Conservation (phyloP, 2,113 vertebrate species). For the Pelodiscus sinensis region DNA sequence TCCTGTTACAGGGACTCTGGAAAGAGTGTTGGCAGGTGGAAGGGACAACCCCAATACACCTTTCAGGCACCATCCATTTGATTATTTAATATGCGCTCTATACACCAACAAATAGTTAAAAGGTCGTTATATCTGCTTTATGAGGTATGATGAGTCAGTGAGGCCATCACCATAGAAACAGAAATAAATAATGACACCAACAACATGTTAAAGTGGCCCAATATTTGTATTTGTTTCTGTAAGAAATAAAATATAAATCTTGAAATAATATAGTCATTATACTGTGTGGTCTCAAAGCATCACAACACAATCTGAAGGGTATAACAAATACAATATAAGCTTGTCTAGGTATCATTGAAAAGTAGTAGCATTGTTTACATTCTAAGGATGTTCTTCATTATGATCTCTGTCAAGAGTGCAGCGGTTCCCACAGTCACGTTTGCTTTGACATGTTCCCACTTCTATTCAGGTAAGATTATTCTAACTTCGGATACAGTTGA, state of each 20-base stretch:
- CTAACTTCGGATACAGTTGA: background rate
- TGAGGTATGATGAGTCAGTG: background rate
- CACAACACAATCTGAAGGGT: background rate
- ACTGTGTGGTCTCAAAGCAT: background rate
- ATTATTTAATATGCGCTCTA: background rate
- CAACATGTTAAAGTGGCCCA: background rate
- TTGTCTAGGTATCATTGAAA: background rate
- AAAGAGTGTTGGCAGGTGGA: background rate
- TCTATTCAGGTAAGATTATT: background rate
- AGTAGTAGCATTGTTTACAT: background rate
- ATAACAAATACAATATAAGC: background rate
- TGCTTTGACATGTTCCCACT: background rate
- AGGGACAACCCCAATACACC: background rate
- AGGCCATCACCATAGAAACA: background rate
- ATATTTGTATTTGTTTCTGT: background rate
- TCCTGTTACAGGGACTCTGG: background rate
- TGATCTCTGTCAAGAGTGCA: background rate
- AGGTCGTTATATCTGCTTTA: background rate
- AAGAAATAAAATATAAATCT: background rate
- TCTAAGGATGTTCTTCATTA: background rate
- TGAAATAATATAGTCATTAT: too few relatives aligned
- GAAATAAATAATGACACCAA: background rate
- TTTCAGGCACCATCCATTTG: background rate
- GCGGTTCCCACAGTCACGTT: background rate
- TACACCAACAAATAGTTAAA: background rate